phyloP scores from a whole-genome alignment of 2,113 vertebrate genomes.

The Clinocottus analis region DNA sequence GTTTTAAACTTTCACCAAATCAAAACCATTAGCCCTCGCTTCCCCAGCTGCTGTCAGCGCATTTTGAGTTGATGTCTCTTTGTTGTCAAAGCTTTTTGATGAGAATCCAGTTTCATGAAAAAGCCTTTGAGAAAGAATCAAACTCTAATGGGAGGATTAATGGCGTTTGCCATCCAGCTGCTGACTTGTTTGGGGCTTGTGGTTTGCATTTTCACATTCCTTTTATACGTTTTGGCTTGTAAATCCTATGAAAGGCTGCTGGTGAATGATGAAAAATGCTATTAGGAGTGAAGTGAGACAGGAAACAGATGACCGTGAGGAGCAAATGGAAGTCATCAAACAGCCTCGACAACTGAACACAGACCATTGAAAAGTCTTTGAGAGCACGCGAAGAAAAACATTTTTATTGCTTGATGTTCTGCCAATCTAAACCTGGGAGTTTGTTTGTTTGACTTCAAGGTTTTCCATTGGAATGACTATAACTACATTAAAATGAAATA shows the following conservation, averaged over 20 bases:
- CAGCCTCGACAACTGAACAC: not conserved
- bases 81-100: not conserved
- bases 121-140: constrained; percentile 14
- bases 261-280: constrained; percentile 17
- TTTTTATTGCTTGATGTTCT: not conserved
- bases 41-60: not conserved
- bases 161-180: constrained; percentile 4
- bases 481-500: not conserved
- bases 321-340: not conserved
- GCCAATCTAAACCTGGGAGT: not conserved
- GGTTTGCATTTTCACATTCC: not conserved
- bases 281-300: constrained; percentile 9
- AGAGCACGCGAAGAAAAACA: not conserved
- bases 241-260: constrained; percentile 9
- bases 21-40: not conserved
- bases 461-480: not conserved
- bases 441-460: not conserved
- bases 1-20: not conserved
- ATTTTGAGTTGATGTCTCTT: constrained; percentile 12
- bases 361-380: not conserved
- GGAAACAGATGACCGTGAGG: constrained; percentile 4
- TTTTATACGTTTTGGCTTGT: constrained; percentile 7
- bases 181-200: constrained; percentile 3
- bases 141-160: constrained; percentile 25
- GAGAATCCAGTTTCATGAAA: constrained; percentile 5